Conservation (phyloP, 2,888 invertebrate species). For the Rhamphomyia laevipes region DNA sequence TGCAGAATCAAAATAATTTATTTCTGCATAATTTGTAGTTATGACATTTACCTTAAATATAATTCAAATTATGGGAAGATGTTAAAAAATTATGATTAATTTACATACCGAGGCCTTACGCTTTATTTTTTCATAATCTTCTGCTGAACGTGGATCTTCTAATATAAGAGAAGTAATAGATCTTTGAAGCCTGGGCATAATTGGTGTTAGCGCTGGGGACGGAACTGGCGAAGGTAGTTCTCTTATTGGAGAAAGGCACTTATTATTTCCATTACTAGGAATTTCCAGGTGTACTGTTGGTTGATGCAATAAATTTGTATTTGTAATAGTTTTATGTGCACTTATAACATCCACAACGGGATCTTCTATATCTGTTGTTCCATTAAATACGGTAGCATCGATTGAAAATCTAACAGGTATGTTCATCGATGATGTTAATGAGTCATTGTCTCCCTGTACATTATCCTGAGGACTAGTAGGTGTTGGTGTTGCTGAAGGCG, state of each 20-base stretch:
- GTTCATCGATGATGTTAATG: slow-evolving; percentile 54
- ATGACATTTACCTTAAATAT: neutral
- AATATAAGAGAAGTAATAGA: neutral
- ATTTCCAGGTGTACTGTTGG: slow-evolving; percentile 68
- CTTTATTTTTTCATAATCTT: neutral
- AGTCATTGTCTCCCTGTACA: slow-evolving; percentile 54
- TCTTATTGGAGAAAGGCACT: slow-evolving; percentile 68
- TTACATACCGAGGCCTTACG: neutral
- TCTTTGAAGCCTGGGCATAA: slow-evolving; percentile 35
- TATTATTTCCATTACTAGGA: slow-evolving; percentile 52
- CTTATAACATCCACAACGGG: slow-evolving; percentile 56
- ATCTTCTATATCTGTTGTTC: slow-evolving; percentile 43
- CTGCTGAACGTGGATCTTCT: neutral
- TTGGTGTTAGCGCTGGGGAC: slow-evolving; percentile 56
- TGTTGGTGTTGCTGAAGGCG: slow-evolving; percentile 59
- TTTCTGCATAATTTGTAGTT: neutral
- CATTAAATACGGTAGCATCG: slow-evolving; percentile 49
- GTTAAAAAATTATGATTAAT: neutral
- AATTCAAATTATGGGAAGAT: neutral
- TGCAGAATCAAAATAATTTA: neutral
- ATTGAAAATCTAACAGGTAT: slow-evolving; percentile 47
- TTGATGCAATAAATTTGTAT: slow-evolving; percentile 51
- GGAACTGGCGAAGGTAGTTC: slow-evolving; percentile 66
- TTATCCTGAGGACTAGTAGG: slow-evolving; percentile 66
- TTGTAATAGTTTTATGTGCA: slow-evolving; percentile 47